Conservation (phyloP, 1,140 invertebrate genomes). For the Drosophila jambulina region DNA sequence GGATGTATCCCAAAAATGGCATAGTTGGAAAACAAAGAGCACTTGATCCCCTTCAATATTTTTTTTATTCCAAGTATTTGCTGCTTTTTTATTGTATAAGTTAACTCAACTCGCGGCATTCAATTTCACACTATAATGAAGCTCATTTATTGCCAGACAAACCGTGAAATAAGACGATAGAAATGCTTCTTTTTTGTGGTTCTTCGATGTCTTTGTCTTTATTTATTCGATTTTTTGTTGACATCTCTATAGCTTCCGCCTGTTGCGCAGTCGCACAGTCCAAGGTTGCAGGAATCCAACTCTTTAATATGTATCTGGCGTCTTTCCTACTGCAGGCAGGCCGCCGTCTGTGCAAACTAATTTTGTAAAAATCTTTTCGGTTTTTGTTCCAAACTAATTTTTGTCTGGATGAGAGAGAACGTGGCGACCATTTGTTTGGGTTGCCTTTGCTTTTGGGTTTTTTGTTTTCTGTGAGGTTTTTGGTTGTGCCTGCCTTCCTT, state of each 20-base stretch:
- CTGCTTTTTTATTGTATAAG: neutral
- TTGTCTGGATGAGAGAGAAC: conserved; percentile 30
- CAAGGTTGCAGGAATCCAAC: conserved; percentile 40
- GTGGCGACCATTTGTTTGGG: conserved; percentile 57
- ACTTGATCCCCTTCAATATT: conserved; percentile 19
- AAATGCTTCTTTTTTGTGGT: conserved; percentile 6
- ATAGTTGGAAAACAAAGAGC: conserved; percentile 6
- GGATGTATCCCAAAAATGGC: conserved; percentile 15
- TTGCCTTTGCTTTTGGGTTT: conserved; percentile 40
- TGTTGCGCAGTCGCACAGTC: conserved; percentile 58
- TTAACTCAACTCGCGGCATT: conserved; percentile 22
- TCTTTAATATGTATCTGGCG: conserved; percentile 8
- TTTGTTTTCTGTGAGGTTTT: conserved; percentile 5
- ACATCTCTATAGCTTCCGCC: conserved; percentile 51
- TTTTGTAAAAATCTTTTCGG: conserved; percentile 65
- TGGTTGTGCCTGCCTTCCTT: conserved; percentile 12
- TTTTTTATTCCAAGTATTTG: conserved; percentile 8
- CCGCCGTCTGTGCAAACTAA: conserved; percentile 51
- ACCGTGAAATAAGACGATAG: conserved; percentile 18
- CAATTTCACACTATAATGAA: conserved; percentile 50
- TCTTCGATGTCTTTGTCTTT: conserved; percentile 2
- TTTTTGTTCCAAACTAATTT: conserved; percentile 57
- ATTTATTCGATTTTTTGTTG: conserved; percentile 25
- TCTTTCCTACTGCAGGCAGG: conserved; percentile 2
- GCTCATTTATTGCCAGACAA: conserved; percentile 50